Conservation (phyloP, 2,113 vertebrate species). For the Grus americana region DNA sequence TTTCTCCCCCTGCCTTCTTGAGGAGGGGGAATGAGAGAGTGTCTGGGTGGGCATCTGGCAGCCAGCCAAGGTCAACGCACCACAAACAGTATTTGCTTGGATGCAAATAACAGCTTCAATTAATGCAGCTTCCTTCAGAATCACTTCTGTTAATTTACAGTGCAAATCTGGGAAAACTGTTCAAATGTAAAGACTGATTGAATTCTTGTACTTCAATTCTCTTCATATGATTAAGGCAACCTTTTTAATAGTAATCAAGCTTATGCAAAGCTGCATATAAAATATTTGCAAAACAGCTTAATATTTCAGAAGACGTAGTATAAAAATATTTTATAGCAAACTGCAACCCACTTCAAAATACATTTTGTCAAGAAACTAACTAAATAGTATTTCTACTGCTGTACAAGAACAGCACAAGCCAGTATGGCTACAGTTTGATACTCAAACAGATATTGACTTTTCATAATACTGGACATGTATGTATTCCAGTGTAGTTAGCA, state of each 20-base stretch:
- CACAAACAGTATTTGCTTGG: neutral
- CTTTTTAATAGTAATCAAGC: neutral
- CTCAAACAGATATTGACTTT: neutral
- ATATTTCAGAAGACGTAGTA: neutral
- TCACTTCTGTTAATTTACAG: neutral
- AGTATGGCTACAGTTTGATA: neutral
- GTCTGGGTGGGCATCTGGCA: neutral
- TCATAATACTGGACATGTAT: neutral
- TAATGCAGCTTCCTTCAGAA: neutral
- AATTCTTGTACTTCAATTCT: neutral
- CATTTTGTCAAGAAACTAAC: neutral
- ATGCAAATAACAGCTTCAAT: neutral
- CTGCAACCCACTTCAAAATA: neutral
- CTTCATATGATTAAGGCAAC: neutral
- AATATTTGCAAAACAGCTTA: neutral
- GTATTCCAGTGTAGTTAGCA: neutral
- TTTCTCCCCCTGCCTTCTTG: neutral
- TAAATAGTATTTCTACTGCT: neutral
- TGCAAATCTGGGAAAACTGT: neutral
- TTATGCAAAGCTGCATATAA: neutral
- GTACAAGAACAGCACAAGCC: neutral
- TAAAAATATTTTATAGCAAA: neutral
- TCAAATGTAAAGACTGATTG: neutral
- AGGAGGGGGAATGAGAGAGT: neutral
- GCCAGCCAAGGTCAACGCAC: neutral